Percentiles rank a stretch among this genome's conserved stretches.
Conservation (phyloP, 92 coral and sea anemone species). For the Bergia puertoricense region DNA sequence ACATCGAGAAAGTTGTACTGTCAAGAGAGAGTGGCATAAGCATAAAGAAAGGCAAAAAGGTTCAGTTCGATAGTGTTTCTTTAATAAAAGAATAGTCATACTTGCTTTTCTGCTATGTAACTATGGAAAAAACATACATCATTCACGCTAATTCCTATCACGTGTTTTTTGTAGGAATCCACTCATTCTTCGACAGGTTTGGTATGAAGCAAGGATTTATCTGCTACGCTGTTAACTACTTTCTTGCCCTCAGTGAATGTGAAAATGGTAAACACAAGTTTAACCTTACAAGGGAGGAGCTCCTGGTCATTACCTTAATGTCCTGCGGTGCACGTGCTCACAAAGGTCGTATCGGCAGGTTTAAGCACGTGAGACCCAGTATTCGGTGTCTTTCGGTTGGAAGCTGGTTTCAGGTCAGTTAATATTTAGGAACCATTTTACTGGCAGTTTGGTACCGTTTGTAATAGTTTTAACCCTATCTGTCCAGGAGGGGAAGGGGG, state of each 20-base stretch:
- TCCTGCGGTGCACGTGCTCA: not conserved
- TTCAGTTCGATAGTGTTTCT: no score
- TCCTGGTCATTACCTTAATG: not conserved
- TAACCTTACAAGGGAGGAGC: constrained; percentile 22
- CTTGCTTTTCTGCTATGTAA: no score
- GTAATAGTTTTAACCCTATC: not conserved
- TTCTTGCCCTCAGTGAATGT: constrained; percentile 32
- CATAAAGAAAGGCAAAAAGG: no score
- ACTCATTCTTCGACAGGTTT: constrained; percentile 20
- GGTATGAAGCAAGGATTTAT: constrained; percentile 23
- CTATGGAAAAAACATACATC: no score
- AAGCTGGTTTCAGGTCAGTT: constrained; percentile 34
- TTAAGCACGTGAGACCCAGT: not conserved
- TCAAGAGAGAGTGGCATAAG: no score
- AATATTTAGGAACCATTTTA: not conserved
- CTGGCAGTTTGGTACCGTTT: not conserved
- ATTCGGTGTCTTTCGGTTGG: constrained; percentile 35
- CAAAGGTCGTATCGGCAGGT: not conserved
- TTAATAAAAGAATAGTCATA: no score
- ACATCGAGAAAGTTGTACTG: no score
- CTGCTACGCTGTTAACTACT: constrained; percentile 19
- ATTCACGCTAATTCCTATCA: not conserved
- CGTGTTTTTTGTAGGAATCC: not conserved
- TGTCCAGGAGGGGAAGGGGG: no score
- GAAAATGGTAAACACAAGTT: constrained; percentile 3